These are phyloP conservation scores for Morphnarchus princeps DNA, from an alignment of 2,113 vertebrate genomes.

Conservation along the genomic window DNA sequence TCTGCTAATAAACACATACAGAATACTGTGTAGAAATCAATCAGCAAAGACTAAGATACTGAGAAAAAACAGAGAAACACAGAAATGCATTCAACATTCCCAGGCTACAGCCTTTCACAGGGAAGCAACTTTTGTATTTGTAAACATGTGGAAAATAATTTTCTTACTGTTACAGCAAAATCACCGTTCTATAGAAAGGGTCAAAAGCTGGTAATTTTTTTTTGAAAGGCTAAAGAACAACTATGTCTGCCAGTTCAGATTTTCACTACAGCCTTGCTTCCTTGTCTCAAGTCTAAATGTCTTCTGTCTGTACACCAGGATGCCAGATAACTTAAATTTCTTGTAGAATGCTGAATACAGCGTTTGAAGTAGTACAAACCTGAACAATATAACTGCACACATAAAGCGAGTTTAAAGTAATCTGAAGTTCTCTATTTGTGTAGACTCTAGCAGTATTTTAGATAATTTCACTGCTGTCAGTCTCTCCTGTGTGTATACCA, in stretches of 20 bases:
- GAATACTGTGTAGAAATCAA: neutral
- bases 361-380: neutral
- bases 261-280: neutral
- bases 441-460: neutral
- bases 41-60: neutral
- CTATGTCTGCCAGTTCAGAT: neutral
- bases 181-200: neutral
- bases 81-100: neutral
- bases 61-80: neutral
- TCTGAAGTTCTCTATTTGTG: neutral
- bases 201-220: neutral
- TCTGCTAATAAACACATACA: slow-evolving; percentile 69
- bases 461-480: neutral
- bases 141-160: neutral
- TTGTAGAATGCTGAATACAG: neutral
- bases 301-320: neutral
- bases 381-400: neutral
- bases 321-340: neutral
- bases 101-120: neutral
- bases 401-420: neutral
- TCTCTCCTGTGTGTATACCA: neutral
- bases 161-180: neutral
- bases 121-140: neutral
- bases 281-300: neutral
- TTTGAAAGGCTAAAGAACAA: neutral